phyloP scores from a whole-genome alignment of 1,140 invertebrate species.

The Papilio aristodemus region DNA sequence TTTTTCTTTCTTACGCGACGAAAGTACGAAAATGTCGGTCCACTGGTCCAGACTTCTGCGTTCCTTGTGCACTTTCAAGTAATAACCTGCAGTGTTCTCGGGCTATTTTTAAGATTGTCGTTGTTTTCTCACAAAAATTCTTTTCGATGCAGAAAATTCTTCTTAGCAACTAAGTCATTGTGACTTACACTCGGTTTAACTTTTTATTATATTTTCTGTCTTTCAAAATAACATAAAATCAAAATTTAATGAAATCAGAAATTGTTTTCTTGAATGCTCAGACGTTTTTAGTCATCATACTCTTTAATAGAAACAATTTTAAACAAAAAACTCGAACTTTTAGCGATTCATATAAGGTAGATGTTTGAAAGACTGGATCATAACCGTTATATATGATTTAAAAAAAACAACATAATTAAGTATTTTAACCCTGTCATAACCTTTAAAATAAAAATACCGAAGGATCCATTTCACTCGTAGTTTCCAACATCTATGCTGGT shows the following conservation, averaged over 20 bases:
- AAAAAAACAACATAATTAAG: too few relatives aligned
- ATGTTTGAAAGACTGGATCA: too few relatives aligned
- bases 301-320: too few relatives aligned
- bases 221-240: too few relatives aligned
- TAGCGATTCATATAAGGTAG: too few relatives aligned
- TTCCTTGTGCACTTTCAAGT: conserved; percentile 26
- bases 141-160: neutral
- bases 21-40: conserved; percentile 31
- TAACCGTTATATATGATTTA: too few relatives aligned
- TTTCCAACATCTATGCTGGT: neutral
- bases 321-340: too few relatives aligned
- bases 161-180: neutral
- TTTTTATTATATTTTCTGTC: neutral
- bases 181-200: neutral
- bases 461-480: neutral
- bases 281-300: too few relatives aligned
- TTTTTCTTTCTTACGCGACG: conserved; percentile 25
- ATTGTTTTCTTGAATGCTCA: too few relatives aligned
- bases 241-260: too few relatives aligned
- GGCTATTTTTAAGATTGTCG: conserved; percentile 15
- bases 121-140: conserved; percentile 4
- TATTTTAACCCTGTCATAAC: too few relatives aligned
- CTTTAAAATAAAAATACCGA: conserved; percentile 14
- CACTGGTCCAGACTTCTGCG: conserved; percentile 29
- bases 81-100: conserved; percentile 9